Percentiles rank a stretch among this genome's conserved stretches.
Conservation (phyloP, 2,113 vertebrate genomes). For the Tiliqua scincoides region DNA sequence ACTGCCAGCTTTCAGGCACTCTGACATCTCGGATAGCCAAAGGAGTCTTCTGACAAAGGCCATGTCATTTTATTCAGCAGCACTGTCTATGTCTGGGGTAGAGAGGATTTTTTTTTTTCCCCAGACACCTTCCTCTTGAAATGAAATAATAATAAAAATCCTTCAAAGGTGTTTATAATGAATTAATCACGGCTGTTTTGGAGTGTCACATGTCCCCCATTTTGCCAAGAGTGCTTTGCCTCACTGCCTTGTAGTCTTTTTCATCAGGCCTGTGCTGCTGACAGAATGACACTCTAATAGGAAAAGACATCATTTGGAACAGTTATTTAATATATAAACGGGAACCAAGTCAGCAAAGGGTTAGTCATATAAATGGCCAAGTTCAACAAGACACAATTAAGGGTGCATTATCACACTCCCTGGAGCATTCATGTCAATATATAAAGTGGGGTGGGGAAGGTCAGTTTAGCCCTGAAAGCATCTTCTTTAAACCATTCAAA, state of each 20-base stretch:
- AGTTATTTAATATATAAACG: conserved; percentile 30
- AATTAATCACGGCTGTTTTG: conserved; percentile 63
- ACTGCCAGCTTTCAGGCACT: not conserved
- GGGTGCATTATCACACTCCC: conserved; percentile 27
- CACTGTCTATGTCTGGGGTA: conserved; percentile 5
- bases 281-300: conserved; percentile 51
- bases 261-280: conserved; percentile 50
- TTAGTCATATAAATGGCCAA: conserved; percentile 40
- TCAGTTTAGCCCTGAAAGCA: conserved; percentile 7
- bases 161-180: conserved; percentile 68
- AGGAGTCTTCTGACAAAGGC: conserved; percentile 11
- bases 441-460: conserved; percentile 19
- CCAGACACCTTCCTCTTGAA: not conserved
- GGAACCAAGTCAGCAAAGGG: conserved; percentile 42
- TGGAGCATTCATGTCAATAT: conserved; percentile 11
- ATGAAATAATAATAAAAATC: conserved; percentile 6
- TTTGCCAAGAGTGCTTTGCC: conserved; percentile 61
- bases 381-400: conserved; percentile 42
- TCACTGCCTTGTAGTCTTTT: conserved; percentile 22
- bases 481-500: conserved; percentile 3
- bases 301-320: conserved; percentile 42
- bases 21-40: not conserved
- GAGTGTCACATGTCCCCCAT: conserved; percentile 37
- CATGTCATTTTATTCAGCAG: conserved; percentile 10
- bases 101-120: not conserved